These are phyloP conservation scores for Pseudorhombus dupliciocellatus DNA, from an alignment of 2,113 vertebrate genomes.

Conservation along the genomic window DNA sequence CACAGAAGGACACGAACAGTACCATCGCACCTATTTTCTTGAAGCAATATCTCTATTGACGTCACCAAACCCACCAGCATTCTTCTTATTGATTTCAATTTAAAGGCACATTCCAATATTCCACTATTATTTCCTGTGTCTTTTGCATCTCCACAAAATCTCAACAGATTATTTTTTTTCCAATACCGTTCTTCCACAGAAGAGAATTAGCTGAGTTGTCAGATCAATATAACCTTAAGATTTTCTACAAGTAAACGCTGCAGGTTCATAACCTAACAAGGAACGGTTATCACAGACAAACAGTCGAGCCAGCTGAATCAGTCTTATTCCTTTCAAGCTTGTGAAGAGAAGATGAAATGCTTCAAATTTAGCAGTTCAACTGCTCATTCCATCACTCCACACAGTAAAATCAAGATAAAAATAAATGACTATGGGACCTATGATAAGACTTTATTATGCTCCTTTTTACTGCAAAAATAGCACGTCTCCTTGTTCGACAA, in stretches of 20 bases:
- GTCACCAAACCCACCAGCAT: slow-evolving; percentile 15
- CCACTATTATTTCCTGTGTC: slow-evolving; percentile 18
- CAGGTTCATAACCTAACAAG: slow-evolving; percentile 38
- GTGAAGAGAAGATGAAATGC: slow-evolving; percentile 61
- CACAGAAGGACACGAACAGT: slow-evolving; percentile 57
- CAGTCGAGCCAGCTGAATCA: slow-evolving; percentile 58
- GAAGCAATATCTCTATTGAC: slow-evolving; percentile 42
- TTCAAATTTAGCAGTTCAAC: slow-evolving; percentile 72
- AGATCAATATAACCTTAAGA: slow-evolving; percentile 32
- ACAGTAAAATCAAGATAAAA: slow-evolving; percentile 61
- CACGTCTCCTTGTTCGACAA: slow-evolving; percentile 68
- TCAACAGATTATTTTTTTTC: slow-evolving; percentile 20
- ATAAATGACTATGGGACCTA: slow-evolving; percentile 58
- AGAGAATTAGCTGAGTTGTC: slow-evolving; percentile 17
- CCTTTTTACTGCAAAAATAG: slow-evolving; percentile 78
- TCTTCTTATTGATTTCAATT: slow-evolving; percentile 45
- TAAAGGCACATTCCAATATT: slow-evolving; percentile 70
- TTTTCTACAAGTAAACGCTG: slow-evolving; percentile 47
- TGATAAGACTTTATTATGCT: slow-evolving; percentile 62
- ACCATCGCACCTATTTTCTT: slow-evolving; percentile 42
- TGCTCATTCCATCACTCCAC: slow-evolving; percentile 64
- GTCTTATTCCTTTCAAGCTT: slow-evolving; percentile 54
- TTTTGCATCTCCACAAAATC: slow-evolving; percentile 28
- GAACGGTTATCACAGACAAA: slow-evolving; percentile 50
- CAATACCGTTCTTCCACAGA: slow-evolving; percentile 24